Percentiles rank a stretch among this genome's conserved stretches.
Conservation (phyloP, 2,113 vertebrate genomes). For the Notechis scutatus region DNA sequence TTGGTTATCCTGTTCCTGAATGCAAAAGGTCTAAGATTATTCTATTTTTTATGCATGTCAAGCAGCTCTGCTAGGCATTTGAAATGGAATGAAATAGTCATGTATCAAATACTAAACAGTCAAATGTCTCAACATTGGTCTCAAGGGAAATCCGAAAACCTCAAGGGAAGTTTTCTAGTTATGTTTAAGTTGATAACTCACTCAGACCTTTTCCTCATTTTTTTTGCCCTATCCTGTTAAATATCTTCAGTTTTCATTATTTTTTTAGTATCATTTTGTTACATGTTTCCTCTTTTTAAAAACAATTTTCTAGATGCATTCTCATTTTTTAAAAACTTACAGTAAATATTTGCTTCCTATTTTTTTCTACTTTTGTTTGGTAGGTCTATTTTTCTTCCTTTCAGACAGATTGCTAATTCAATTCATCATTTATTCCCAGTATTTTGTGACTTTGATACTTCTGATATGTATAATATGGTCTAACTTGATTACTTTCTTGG, state of each 20-base stretch:
- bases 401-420: background rate
- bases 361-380: background rate
- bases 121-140: background rate
- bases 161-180: background rate
- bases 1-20: background rate
- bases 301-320: background rate
- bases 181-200: background rate
- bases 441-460: background rate
- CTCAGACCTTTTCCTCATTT: background rate
- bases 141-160: background rate
- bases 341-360: background rate
- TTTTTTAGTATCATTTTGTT: background rate
- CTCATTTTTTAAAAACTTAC: background rate
- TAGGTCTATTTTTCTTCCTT: background rate
- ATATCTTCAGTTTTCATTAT: background rate
- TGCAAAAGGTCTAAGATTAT: background rate
- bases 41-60: background rate
- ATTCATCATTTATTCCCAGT: background rate
- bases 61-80: background rate
- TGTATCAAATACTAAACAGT: background rate
- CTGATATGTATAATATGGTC: background rate
- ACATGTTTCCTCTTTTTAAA: background rate
- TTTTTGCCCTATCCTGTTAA: background rate
- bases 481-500: background rate
- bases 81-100: background rate